Evolutionary conservation across 1,140 invertebrate genomes (phyloP).

Genomic region (Bombus pascuorum): DNA sequence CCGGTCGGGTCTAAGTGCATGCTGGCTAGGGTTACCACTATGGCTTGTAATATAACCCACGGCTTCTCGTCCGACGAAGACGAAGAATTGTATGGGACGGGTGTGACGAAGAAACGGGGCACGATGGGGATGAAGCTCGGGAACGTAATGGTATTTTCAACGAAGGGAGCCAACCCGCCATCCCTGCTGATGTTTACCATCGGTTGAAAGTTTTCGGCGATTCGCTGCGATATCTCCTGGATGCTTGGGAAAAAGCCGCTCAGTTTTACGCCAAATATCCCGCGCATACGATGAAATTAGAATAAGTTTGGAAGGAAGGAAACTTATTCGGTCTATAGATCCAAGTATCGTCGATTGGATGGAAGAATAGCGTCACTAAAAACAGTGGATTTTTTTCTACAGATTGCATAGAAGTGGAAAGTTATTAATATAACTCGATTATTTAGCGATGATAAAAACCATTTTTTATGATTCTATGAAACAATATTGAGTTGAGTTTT

Average conservation of each 20-base stretch:
- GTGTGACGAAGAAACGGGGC: constrained; percentile 23
- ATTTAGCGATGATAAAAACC: no score
- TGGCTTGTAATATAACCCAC: constrained; percentile 71
- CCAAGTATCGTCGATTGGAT: neutral
- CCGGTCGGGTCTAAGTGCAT: constrained; percentile 66
- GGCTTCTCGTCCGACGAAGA: constrained; percentile 31
- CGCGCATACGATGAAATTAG: constrained; percentile 13
- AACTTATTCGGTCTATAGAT: neutral
- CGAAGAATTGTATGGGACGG: neutral
- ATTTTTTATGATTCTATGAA: no score
- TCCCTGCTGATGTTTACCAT: constrained; percentile 57
- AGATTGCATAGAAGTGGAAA: no score
- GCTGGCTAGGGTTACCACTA: constrained; percentile 71
- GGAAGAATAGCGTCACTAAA: neutral
- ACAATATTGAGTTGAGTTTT: no score
- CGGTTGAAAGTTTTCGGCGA: constrained; percentile 57
- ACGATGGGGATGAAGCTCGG: constrained; percentile 28
- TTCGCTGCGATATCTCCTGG: constrained; percentile 47
- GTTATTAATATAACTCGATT: no score
- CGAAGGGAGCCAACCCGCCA: constrained; percentile 34
- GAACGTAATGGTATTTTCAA: constrained; percentile 69
- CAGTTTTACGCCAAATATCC: neutral
- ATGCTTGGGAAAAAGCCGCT: neutral
- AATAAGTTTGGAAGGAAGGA: neutral
- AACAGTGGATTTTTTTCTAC: no score